These are phyloP conservation scores for Mionectes macconnelli DNA, from an alignment of 2,113 vertebrate genomes.

Conservation along the genomic window DNA sequence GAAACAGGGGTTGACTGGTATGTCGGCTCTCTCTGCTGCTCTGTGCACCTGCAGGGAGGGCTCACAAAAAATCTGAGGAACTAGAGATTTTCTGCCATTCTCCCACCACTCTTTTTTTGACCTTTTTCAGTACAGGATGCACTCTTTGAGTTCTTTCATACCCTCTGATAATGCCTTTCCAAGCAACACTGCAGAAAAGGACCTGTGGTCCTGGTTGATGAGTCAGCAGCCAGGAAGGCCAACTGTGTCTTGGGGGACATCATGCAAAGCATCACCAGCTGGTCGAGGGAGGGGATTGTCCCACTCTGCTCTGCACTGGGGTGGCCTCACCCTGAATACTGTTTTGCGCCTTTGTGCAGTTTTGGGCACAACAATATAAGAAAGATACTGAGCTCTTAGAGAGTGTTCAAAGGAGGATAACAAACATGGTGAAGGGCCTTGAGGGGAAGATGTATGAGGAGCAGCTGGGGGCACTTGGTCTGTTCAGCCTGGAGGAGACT, in stretches of 20 bases:
- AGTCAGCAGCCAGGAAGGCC: not conserved
- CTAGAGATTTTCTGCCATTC: not conserved
- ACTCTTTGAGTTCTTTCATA: not conserved
- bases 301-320: not conserved
- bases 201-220: not conserved
- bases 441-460: not conserved
- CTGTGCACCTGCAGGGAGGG: not conserved
- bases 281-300: not conserved
- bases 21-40: not conserved
- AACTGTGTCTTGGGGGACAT: not conserved
- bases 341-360: not conserved
- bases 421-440: not conserved
- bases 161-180: not conserved
- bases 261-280: not conserved
- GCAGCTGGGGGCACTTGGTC: not conserved
- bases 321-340: not conserved
- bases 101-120: not conserved
- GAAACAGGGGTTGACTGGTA: not conserved
- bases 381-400: not conserved
- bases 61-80: not conserved
- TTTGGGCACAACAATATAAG: not conserved
- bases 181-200: not conserved
- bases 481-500: not conserved
- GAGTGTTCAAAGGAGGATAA: not conserved
- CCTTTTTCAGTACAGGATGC: not conserved